Base-by-base conservation (phyloP, 2,797 vertebrate species). In the Todus mexicanus region DNA sequence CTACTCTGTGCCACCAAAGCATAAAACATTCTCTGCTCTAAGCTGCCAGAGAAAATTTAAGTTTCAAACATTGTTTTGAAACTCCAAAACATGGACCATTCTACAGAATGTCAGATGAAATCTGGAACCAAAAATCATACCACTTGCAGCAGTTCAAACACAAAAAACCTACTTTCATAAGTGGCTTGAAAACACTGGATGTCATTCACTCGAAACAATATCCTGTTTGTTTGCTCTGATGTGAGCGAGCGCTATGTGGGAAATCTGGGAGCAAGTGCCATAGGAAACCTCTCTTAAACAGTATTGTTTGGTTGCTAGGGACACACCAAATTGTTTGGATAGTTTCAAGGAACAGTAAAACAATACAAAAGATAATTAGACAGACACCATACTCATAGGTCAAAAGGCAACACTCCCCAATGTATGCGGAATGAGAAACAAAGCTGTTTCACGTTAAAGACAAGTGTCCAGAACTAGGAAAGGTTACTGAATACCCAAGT, bases 151-250 rank as follows among this genome's bases (percentile, higher is more conserved):
- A 65, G 72, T n/a, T 93, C 77, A 74, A 93, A 95, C 92, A 38
- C 66, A 95, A 84, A 95, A 97, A 81, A 31, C 14, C 14, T 59
- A 87, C 75, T 95, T 95, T 94, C 89, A 92, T 61, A 92, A 95
- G 87, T 77, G 0, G 4, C 74, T 70, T 87, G 78, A 96, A 95
- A 95, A 97, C 87, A 95, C 66, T 54, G 75, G 59, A 90, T 29
- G 63, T 88, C 96, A 92, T 95, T 96, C 94, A 87, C 92, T 94
- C 88, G 88, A 96, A 95, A 98, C 97, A 98, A 97, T 96, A 93
- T 86, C 56, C 76, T 94, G 74, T 91, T 95, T 97, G 96, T 97
- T 95, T 94, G 88, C 60, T 70, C 89, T 43, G 26, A 71, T 96
- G 95, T 8, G 43, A 88, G 91, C 73, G 59, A 53, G 90, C 42